Percentiles rank a stretch among this genome's conserved stretches.
Evolutionary conservation across 2,113 vertebrate species (phyloP).

Genomic region (Trochalopteron elliotii): DNA sequence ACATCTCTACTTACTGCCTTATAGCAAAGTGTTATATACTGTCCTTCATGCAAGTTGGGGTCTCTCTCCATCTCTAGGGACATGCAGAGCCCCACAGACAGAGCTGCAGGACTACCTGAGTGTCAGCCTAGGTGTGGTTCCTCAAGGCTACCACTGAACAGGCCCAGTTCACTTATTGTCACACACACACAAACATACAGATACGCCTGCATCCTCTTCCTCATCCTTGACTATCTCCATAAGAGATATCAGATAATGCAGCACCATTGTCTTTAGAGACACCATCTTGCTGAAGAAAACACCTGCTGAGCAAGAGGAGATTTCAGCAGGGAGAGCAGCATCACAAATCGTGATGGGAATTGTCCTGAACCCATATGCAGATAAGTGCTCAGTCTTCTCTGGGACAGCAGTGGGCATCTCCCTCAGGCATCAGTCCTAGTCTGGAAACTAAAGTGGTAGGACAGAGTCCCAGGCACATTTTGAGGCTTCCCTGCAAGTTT

Average conservation of each 20-base stretch:
- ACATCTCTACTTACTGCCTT: too few relatives aligned
- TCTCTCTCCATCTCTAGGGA: neutral
- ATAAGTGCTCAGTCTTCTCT: fast-evolving
- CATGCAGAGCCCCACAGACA: neutral
- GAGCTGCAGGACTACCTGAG: neutral
- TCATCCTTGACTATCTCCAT: neutral
- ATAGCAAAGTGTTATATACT: neutral
- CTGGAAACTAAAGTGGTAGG: neutral
- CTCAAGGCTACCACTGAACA: neutral
- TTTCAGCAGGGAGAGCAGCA: neutral
- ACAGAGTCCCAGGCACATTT: neutral
- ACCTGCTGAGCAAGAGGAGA: neutral
- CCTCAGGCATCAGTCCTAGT: neutral
- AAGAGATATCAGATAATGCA: neutral
- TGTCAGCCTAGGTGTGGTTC: neutral
- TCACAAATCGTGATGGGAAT: neutral
- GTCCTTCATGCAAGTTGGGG: neutral
- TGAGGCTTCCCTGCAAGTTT: neutral
- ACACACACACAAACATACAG: fast-evolving
- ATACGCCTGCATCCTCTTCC: neutral
- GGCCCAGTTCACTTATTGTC: neutral
- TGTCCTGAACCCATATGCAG: neutral
- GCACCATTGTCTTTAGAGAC: neutral
- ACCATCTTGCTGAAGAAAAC: neutral
- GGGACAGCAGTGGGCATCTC: neutral